Conservation (phyloP, 2,797 vertebrate species). For the Sebastolobus altivelis region DNA sequence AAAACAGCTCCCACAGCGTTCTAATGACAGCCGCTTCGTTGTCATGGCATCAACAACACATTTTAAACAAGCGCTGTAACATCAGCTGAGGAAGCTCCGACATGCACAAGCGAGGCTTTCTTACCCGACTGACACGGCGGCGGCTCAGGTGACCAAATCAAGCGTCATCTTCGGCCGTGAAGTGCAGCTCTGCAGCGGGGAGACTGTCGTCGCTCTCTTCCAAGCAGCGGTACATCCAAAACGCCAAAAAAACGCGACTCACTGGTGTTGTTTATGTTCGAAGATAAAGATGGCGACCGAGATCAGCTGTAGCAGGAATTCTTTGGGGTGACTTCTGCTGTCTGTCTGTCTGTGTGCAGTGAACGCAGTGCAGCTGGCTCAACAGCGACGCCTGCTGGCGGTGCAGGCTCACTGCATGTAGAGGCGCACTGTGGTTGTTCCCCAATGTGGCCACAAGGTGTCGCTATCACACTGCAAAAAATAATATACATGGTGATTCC, state of each 20-base stretch:
- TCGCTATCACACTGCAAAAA: constrained; percentile 26
- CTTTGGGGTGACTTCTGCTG: constrained; percentile 60
- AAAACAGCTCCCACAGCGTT: not conserved
- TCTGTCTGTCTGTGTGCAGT: not conserved
- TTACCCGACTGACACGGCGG: constrained; percentile 56
- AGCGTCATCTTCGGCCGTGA: constrained; percentile 29
- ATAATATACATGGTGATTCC: accelerated
- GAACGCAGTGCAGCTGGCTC: not conserved
- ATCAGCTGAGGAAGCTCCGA: constrained; percentile 36
- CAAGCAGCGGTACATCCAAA: not conserved
- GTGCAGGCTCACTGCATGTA: not conserved
- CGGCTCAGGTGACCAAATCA: constrained; percentile 52
- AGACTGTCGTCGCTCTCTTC: not conserved
- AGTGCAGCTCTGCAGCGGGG: not conserved
- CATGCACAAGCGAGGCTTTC: constrained; percentile 11
- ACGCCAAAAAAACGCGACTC: constrained; percentile 13
- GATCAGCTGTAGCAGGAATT: constrained; percentile 76
- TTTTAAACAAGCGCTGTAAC: constrained; percentile 10
- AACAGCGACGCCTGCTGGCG: constrained; percentile 49
- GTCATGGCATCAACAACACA: constrained; percentile 75
- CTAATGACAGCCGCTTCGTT: constrained; percentile 65
- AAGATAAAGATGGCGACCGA: constrained; percentile 80
- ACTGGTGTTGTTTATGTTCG: constrained; percentile 80
- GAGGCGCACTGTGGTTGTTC: accelerated
- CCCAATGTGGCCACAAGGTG: constrained; percentile 19